Evolutionary conservation across 2,888 invertebrate genomes (phyloP).

Genomic region (Pseudoips prasinana): DNA sequence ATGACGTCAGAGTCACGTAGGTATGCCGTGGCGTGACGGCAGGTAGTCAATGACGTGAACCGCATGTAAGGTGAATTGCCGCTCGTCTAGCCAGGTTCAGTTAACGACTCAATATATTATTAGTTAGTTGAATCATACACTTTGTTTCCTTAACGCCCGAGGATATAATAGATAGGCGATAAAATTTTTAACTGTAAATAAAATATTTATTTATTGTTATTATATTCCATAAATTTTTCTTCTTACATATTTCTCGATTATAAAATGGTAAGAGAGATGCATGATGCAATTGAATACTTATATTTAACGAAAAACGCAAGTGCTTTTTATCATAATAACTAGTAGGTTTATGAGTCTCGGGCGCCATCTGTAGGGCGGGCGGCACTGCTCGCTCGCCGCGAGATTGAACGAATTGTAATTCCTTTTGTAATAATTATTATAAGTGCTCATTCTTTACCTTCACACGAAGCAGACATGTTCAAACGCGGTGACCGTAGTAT

Average conservation of each 20-base stretch:
- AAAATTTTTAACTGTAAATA: slow-evolving; percentile 78
- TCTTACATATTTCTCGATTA: slow-evolving; percentile 77
- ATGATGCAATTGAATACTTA: slow-evolving; percentile 63
- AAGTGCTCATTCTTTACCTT: slow-evolving; percentile 52
- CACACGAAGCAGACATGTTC: slow-evolving; percentile 36
- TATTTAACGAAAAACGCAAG: slow-evolving; percentile 64
- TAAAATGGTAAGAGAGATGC: slow-evolving; percentile 73
- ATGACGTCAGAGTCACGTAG: not conserved
- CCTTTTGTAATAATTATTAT: slow-evolving; percentile 52
- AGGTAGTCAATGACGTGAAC: not conserved
- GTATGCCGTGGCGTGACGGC: not conserved
- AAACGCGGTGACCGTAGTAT: slow-evolving; percentile 29
- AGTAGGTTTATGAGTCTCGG: slow-evolving; percentile 48
- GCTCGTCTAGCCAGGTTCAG: slow-evolving; percentile 27
- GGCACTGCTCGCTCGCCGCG: slow-evolving; percentile 23
- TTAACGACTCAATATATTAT: slow-evolving; percentile 29
- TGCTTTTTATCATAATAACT: slow-evolving; percentile 69
- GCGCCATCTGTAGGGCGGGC: slow-evolving; percentile 24
- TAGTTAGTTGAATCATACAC: slow-evolving; percentile 42
- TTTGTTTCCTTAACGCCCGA: slow-evolving; percentile 59
- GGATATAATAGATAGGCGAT: slow-evolving; percentile 74
- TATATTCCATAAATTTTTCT: slow-evolving; percentile 77
- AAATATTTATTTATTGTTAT: slow-evolving; percentile 81
- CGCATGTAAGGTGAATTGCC: slow-evolving; percentile 16
- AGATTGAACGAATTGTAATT: slow-evolving; percentile 45